These are phyloP conservation scores for Helogale parvula DNA, from an alignment of 2,113 vertebrate genomes.

Conservation along the genomic window DNA sequence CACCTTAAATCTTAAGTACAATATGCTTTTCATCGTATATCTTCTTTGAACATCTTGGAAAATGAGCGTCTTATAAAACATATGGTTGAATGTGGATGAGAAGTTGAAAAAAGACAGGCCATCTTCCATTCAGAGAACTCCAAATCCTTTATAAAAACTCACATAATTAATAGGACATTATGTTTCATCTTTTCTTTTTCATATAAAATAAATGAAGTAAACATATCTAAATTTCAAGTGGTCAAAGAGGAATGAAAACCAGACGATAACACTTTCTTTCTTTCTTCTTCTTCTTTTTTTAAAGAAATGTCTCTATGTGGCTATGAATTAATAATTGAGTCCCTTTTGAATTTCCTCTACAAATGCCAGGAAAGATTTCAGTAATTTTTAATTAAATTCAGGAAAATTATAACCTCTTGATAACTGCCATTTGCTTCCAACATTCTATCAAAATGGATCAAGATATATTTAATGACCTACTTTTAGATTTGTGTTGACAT, in stretches of 20 bases:
- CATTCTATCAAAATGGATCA: neutral
- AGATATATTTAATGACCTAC: neutral
- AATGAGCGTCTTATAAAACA: conserved; percentile 45
- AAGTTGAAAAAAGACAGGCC: conserved; percentile 45
- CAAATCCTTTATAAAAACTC: neutral
- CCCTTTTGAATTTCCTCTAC: neutral
- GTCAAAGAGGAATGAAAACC: neutral
- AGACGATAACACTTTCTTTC: neutral
- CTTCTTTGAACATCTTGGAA: conserved; percentile 55
- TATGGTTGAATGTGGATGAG: conserved; percentile 49
- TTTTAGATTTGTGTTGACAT: neutral
- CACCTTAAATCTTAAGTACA: conserved; percentile 43
- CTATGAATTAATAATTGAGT: neutral
- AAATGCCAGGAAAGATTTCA: neutral
- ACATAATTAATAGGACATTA: neutral
- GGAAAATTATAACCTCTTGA: neutral
- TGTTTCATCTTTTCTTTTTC: conserved; percentile 1
- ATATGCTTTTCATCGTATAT: neutral
- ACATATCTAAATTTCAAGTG: neutral
- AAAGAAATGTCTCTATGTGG: neutral
- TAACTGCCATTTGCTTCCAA: neutral
- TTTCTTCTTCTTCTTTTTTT: neutral
- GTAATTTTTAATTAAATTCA: neutral
- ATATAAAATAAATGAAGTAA: conserved; percentile 16
- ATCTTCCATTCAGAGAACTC: conserved; percentile 19